A percentile compares a stretch with the other conserved stretches of the same genome.
Evolutionary conservation across 2,888 invertebrate genomes (phyloP).

Genomic region (Apocheima hispidaria): DNA sequence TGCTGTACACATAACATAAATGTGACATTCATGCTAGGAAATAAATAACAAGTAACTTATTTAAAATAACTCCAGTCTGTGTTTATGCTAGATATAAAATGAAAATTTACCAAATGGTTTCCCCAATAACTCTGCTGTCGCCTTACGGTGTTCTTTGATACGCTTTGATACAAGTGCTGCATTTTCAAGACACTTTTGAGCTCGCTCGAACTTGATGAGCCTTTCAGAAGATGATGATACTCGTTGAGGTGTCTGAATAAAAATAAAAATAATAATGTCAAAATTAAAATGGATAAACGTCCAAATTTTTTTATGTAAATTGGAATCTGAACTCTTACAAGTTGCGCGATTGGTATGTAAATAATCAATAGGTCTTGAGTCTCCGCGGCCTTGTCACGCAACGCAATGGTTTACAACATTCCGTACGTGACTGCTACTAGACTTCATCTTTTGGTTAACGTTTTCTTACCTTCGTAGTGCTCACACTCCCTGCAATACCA

Average conservation of each 20-base stretch:
- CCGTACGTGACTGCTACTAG: conserved; percentile 5
- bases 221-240: conserved; percentile 73
- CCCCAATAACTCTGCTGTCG: conserved; percentile 80
- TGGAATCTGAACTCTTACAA: conserved; percentile 24
- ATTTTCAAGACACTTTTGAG: conserved; percentile 82
- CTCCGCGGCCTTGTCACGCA: conserved; percentile 43
- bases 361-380: conserved; percentile 32
- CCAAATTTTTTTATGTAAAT: not conserved
- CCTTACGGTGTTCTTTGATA: conserved; percentile 80
- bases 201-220: conserved; percentile 78
- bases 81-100: too few species aligned
- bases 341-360: conserved; percentile 26
- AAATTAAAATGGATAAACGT: not conserved
- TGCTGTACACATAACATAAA: not conserved
- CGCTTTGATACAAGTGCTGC: conserved; percentile 81
- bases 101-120: conserved; percentile 70
- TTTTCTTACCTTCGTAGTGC: conserved; percentile 68
- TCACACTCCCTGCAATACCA: conserved; percentile 71
- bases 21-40: not conserved
- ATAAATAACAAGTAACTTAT: not conserved
- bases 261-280: not conserved
- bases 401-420: conserved; percentile 31
- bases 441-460: not conserved
- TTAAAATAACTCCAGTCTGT: too few species aligned
- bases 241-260: conserved; percentile 57